Evolutionary conservation across 2,888 invertebrate genomes (phyloP).

Genomic region (Nemurella pictetii): DNA sequence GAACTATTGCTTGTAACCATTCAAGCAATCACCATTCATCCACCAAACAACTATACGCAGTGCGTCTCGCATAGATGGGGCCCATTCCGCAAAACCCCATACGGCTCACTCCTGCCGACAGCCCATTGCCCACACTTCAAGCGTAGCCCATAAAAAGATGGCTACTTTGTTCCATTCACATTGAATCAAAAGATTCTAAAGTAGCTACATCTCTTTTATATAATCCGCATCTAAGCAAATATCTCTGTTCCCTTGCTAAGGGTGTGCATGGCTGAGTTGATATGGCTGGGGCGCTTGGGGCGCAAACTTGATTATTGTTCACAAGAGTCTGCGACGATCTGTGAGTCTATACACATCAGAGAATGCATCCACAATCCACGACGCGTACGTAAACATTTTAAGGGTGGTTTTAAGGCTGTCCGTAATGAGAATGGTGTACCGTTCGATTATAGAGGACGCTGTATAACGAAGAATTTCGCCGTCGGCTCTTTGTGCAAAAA

Average conservation of each 20-base stretch:
- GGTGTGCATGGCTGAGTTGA: not conserved
- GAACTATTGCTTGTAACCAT: conserved; percentile 16
- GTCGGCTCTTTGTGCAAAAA: not conserved
- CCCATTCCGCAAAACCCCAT: not conserved
- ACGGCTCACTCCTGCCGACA: not conserved
- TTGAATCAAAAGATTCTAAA: conserved; percentile 26
- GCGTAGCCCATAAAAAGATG: conserved; percentile 1
- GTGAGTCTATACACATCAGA: not conserved
- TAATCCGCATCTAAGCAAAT: not conserved
- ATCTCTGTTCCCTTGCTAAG: not conserved
- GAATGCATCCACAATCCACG: not conserved
- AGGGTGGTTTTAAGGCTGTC: not conserved
- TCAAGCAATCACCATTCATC: conserved; percentile 26
- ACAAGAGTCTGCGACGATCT: not conserved
- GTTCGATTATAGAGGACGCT: not conserved
- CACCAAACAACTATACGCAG: not conserved
- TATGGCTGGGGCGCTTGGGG: not conserved
- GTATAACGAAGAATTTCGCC: too few relatives aligned
- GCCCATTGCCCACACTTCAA: conserved; percentile 12
- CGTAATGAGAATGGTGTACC: not conserved
- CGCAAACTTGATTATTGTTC: not conserved
- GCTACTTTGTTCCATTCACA: conserved; percentile 13
- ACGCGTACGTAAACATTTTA: not conserved
- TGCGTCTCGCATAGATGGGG: not conserved
- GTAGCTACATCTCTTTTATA: conserved; percentile 15